Conservation (phyloP, 1,140 invertebrate species). For the Pseudomyrmex gracilis region DNA sequence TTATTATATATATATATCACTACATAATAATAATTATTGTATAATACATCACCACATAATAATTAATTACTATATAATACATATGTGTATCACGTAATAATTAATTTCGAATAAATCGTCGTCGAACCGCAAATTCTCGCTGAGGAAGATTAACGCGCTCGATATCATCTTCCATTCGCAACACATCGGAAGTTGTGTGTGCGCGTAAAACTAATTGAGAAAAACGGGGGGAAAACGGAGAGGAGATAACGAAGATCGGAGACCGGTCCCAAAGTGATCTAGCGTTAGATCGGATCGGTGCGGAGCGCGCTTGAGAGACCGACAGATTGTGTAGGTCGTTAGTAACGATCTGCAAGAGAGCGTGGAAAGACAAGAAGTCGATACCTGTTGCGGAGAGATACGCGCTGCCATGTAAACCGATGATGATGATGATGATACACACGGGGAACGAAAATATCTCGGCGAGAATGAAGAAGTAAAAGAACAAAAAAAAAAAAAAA, state of each 20-base stretch:
- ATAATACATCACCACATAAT: no score
- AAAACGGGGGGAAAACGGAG: neutral
- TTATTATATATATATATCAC: neutral
- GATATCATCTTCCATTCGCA: constrained; percentile 7
- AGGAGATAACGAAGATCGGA: constrained; percentile 20
- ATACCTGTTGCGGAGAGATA: constrained; percentile 29
- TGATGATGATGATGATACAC: neutral
- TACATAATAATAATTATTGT: no score
- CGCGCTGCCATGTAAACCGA: constrained; percentile 8
- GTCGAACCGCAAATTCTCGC: neutral
- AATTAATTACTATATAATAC: no score
- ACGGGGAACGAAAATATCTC: constrained; percentile 20
- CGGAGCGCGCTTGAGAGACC: constrained; percentile 2
- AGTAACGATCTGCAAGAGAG: constrained; percentile 35
- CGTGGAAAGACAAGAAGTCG: constrained; percentile 37
- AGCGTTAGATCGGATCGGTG: constrained; percentile 52
- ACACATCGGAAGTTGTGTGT: constrained; percentile 19
- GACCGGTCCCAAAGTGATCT: constrained; percentile 61
- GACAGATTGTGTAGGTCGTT: constrained; percentile 34
- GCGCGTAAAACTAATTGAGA: constrained; percentile 62
- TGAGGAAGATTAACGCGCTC: constrained; percentile 29
- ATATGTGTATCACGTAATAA: no score
- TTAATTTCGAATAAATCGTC: constrained; percentile 17
- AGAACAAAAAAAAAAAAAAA: neutral
- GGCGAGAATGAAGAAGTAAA: neutral